Conservation (phyloP, 2,113 vertebrate species). For the rat (Rattus norvegicus) region DNA sequence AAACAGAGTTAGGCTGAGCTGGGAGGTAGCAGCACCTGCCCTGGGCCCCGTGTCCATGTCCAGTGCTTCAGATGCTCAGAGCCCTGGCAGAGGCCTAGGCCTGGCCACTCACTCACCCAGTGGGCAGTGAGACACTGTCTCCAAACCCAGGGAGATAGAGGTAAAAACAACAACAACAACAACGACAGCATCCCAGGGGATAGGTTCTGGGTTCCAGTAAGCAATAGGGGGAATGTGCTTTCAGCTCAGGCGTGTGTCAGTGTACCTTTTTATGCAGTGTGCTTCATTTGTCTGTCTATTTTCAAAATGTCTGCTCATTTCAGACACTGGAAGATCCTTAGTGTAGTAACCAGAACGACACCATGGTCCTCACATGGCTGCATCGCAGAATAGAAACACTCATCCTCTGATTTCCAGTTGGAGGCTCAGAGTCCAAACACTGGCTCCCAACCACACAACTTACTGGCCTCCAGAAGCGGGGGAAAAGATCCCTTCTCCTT, state of each 20-base stretch:
- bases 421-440: slow-evolving; percentile 82
- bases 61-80: neutral
- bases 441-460: slow-evolving; percentile 81
- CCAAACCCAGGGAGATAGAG: neutral
- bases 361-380: slow-evolving; percentile 81
- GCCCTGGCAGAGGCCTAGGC: neutral
- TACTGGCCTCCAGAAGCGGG: slow-evolving; percentile 83
- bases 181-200: fast-evolving
- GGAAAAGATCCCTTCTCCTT: slow-evolving; percentile 79
- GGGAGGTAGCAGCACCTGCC: slow-evolving; percentile 55
- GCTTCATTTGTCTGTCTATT: neutral
- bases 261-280: slow-evolving; percentile 38
- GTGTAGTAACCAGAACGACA: slow-evolving; percentile 80
- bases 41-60: neutral
- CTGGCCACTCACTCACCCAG: neutral
- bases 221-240: slow-evolving; percentile 55
- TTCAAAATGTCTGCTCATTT: slow-evolving; percentile 68
- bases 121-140: neutral
- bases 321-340: slow-evolving; percentile 83
- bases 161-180: neutral
- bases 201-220: neutral
- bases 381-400: slow-evolving; percentile 85
- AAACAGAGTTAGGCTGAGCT: slow-evolving; percentile 27
- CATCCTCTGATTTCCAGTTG: slow-evolving; percentile 81
- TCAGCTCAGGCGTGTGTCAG: slow-evolving; percentile 70